phyloP scores from a whole-genome alignment of 2,113 vertebrate species.

The Leptocoma aspasia region DNA sequence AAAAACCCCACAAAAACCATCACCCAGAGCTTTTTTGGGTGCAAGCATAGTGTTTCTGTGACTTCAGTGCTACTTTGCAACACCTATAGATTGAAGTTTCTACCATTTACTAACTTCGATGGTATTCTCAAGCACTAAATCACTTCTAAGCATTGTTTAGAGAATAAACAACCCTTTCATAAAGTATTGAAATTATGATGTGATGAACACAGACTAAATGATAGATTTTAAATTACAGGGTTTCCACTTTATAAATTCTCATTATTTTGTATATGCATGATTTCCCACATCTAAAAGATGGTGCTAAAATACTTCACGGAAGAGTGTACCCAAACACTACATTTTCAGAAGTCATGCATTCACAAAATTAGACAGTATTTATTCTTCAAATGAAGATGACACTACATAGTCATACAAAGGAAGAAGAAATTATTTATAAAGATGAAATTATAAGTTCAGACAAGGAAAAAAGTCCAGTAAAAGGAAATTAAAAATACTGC shows the following conservation, averaged over 20 bases:
- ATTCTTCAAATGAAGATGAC: neutral
- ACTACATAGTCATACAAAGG: neutral
- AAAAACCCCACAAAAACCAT: neutral
- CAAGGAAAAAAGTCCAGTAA: neutral
- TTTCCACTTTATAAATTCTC: neutral
- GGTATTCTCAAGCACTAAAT: neutral
- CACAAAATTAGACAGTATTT: neutral
- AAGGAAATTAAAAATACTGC: neutral
- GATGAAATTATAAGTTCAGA: neutral
- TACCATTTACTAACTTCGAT: neutral
- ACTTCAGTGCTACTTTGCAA: neutral
- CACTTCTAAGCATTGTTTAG: neutral
- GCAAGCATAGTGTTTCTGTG: neutral
- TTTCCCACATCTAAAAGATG: neutral
- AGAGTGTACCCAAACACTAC: neutral
- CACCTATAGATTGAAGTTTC: neutral
- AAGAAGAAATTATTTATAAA: neutral
- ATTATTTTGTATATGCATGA: neutral
- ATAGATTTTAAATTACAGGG: neutral
- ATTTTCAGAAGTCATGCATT: neutral
- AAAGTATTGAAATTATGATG: neutral
- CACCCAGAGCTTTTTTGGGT: neutral
- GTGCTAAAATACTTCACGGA: neutral
- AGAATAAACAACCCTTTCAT: neutral
- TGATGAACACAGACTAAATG: neutral